Base-by-base conservation (phyloP, 2,888 invertebrate genomes). In the Idaea straminata region DNA sequence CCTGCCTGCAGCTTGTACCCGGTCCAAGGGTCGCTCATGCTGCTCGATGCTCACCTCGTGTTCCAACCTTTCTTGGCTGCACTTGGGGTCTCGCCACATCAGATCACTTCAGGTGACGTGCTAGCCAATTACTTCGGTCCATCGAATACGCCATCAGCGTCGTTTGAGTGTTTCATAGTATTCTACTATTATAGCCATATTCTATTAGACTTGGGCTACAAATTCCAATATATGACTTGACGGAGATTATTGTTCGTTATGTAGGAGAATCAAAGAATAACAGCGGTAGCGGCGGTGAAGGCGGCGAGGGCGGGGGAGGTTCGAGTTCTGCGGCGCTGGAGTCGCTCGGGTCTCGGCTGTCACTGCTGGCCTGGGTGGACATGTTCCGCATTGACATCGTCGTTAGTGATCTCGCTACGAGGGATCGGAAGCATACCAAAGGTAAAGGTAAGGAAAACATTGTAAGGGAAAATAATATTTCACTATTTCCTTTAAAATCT, bases 321-420 rank as follows among this genome's bases (percentile, higher is more conserved):
- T 74, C 66, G 4, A 65, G 74, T 15, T 73, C 62, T 61, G 78
- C 83, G 5, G 83, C 83, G 0, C 92, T 98, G 82, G 98, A 98
- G 84, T 97, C 98, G 68, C 95, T 98, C 80, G 98, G 97, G 59
- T 98, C 97, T 36, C 97, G 97, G 88, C 93, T 97, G 72, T 96
- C 97, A 5, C 92, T 97, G 62, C 95, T 96, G 71, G 97, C 97
- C 5, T 96, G 96, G 79, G 96, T 99, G 90, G 98, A 98, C 77
- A 95, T 96, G 5, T 95, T 99, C 92, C 95, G 97, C 72, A 97
- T 99, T 67, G 98, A 99, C 87, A 99, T 99, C 85, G 98, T 98
- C 5, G 98, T 99, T 73, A 97, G 98, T 77, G 98, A 98, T 84
- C 94, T 95, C 79, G 95, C 95, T 1, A 0, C 47, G 13, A 25